Conservation (phyloP, 2,113 vertebrate species). For the Atherinomorus stipes region DNA sequence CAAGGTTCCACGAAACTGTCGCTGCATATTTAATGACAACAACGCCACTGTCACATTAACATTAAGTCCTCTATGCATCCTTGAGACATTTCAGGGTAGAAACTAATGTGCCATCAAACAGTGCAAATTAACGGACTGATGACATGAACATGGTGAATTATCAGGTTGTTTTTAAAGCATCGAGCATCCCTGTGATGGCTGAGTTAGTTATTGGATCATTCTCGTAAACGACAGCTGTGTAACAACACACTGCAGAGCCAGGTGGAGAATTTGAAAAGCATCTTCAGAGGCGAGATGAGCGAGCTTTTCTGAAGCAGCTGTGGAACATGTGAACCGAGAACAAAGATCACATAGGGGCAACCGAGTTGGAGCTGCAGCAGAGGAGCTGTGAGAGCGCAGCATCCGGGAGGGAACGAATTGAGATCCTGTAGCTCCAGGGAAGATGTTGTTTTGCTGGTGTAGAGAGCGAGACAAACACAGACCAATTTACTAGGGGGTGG, state of each 20-base stretch:
- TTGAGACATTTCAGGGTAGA: conserved; percentile 20
- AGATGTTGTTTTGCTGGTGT: conserved; percentile 76
- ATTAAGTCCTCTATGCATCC: conserved; percentile 60
- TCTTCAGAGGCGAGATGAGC: conserved; percentile 36
- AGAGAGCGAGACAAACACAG: conserved; percentile 73
- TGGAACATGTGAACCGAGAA: conserved; percentile 34
- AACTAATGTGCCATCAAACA: conserved; percentile 11
- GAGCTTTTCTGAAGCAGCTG: conserved; percentile 31
- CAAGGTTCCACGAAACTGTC: conserved; percentile 30
- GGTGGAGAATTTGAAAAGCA: conserved; percentile 12
- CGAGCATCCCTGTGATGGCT: not conserved
- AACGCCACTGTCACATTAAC: conserved; percentile 58
- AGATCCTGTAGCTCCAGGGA: conserved; percentile 71
- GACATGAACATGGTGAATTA: conserved; percentile 19
- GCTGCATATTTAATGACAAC: conserved; percentile 34
- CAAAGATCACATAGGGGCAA: conserved; percentile 59
- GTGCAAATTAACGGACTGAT: not conserved
- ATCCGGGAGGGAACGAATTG: conserved; percentile 61
- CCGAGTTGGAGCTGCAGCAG: conserved; percentile 49
- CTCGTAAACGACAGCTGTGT: conserved; percentile 9
- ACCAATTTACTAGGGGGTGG: conserved; percentile 76
- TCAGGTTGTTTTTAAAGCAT: not conserved
- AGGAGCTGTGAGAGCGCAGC: conserved; percentile 46
- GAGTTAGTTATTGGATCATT: conserved; percentile 14
- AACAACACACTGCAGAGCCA: not conserved